phyloP scores from a whole-genome alignment of 1,140 invertebrate species.

The Drosophila arawakana region DNA sequence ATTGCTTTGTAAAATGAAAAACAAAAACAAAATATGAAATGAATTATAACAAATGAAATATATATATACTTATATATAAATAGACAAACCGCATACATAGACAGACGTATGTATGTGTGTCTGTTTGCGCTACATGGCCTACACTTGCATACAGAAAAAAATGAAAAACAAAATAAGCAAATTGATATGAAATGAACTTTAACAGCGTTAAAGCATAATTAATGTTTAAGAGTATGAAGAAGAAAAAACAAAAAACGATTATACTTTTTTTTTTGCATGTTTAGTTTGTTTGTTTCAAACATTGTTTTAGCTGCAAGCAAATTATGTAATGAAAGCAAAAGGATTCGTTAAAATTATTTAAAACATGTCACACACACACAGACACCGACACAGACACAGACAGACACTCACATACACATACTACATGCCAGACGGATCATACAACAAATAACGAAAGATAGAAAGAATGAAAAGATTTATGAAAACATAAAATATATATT shows the following conservation, averaged over 20 bases:
- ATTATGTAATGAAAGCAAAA: conserved; percentile 68
- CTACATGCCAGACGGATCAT: conserved; percentile 47
- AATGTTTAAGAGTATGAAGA: conserved; percentile 64
- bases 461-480: conserved; percentile 39
- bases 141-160: conserved; percentile 33
- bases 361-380: conserved; percentile 56
- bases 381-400: conserved; percentile 40
- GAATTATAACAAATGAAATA: conserved; percentile 17
- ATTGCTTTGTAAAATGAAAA: conserved; percentile 50
- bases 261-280: conserved; percentile 61
- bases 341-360: conserved; percentile 70
- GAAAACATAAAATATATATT: conserved; percentile 22
- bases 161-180: conserved; percentile 20
- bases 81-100: conserved; percentile 16
- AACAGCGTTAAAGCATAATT: conserved; percentile 54
- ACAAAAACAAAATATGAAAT: not conserved
- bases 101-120: conserved; percentile 15
- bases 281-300: conserved; percentile 68
- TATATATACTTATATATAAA: conserved; percentile 23
- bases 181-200: conserved; percentile 55
- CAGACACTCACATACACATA: conserved; percentile 45
- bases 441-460: conserved; percentile 33
- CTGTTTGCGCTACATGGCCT: conserved; percentile 34
- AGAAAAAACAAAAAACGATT: conserved; percentile 13
- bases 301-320: conserved; percentile 82